phyloP scores from a whole-genome alignment of 2,113 vertebrate genomes.

The Carassius auratus region DNA sequence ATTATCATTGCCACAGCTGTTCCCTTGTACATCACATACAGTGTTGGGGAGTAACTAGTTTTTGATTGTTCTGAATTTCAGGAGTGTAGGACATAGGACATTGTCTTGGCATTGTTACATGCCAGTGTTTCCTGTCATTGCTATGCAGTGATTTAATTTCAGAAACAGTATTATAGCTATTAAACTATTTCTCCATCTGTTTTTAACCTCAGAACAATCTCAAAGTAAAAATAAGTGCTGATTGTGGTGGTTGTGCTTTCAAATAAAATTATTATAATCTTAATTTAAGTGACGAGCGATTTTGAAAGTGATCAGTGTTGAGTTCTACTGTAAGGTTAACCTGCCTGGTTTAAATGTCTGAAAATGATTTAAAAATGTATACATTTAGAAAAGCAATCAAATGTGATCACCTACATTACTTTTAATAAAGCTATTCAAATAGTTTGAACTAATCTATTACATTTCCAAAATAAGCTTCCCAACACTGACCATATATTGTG shows the following conservation, averaged over 20 bases:
- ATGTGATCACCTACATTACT: too few species aligned
- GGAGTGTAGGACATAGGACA: not conserved
- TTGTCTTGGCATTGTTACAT: not conserved
- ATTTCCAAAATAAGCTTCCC: not conserved
- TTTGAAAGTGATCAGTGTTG: not conserved
- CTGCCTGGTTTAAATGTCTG: not conserved
- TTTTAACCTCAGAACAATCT: not conserved
- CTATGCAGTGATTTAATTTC: not conserved
- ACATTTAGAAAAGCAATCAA: too few species aligned
- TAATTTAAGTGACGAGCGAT: not conserved
- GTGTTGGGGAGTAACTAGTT: conserved; percentile 34
- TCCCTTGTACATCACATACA: conserved; percentile 38
- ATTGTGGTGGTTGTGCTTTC: not conserved
- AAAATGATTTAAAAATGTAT: not conserved
- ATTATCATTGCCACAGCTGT: conserved; percentile 33
- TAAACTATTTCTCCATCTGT: not conserved
- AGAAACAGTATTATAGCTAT: not conserved
- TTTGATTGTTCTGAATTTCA: not conserved
- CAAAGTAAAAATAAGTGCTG: not conserved
- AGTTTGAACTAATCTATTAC: not conserved
- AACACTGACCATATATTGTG: conserved; percentile 17
- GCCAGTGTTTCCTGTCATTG: not conserved
- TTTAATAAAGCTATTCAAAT: not conserved
- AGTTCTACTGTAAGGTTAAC: too few species aligned
- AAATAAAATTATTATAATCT: not conserved